A percentile compares a stretch with the other conserved stretches of the same genome.
Conservation (phyloP, 2,113 vertebrate genomes). For the Trogon melanurus region DNA sequence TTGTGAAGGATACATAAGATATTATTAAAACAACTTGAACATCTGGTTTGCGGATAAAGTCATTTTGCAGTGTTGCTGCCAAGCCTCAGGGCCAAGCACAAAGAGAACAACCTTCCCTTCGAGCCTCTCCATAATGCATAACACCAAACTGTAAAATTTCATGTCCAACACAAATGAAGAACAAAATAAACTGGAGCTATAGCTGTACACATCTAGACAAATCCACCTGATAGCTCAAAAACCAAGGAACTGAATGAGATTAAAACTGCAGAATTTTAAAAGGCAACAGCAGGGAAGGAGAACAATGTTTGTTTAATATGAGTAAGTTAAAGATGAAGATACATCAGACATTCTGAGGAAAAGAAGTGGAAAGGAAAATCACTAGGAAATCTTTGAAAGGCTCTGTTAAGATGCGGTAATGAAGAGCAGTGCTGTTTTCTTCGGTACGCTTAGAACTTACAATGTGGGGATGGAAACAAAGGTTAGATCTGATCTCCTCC, state of each 20-base stretch:
- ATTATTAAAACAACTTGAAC: constrained; percentile 81
- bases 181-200: constrained; percentile 21
- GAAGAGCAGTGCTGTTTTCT: constrained; percentile 3
- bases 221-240: constrained; percentile 52
- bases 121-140: constrained; percentile 60
- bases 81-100: constrained; percentile 73
- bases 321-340: constrained; percentile 14
- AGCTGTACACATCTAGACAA: constrained; percentile 25
- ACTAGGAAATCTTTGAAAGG: constrained; percentile 8
- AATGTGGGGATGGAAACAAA: neutral
- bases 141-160: constrained; percentile 62
- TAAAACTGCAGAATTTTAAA: neutral
- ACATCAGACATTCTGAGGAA: neutral
- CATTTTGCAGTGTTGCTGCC: constrained; percentile 74
- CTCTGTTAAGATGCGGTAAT: neutral
- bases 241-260: neutral
- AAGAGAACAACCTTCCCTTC: constrained; percentile 69
- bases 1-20: constrained; percentile 76
- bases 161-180: constrained; percentile 69
- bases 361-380: constrained; percentile 13
- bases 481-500: neutral
- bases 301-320: neutral
- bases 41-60: constrained; percentile 83
- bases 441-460: constrained; percentile 2
- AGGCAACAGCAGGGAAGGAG: neutral